Conservation (phyloP, 2,888 invertebrate genomes). For the Gymnocheta viridis region DNA sequence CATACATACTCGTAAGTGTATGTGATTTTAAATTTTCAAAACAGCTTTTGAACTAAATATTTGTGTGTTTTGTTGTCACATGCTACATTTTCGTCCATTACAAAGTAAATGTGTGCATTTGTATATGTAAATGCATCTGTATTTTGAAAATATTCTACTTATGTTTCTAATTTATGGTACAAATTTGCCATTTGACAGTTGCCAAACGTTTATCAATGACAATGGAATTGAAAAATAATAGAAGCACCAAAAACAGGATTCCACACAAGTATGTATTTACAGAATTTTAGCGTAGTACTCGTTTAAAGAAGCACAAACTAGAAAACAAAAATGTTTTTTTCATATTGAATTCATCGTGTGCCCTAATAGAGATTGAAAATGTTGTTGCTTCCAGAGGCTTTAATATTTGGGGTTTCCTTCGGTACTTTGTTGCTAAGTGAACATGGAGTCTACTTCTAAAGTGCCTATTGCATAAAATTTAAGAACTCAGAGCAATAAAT, state of each 20-base stretch:
- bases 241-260: constrained; percentile 26
- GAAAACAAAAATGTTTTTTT: background rate
- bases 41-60: too few relatives aligned
- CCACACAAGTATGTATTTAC: background rate
- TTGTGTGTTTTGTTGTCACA: too few relatives aligned
- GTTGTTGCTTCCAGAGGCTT: background rate
- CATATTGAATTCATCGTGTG: background rate
- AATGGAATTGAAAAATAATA: constrained; percentile 62
- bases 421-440: too few relatives aligned
- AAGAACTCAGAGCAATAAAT: too few relatives aligned
- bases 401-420: too few relatives aligned
- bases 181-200: constrained; percentile 68
- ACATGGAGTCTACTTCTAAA: too few relatives aligned
- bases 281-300: background rate
- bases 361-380: background rate
- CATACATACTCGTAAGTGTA: background rate
- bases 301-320: background rate
- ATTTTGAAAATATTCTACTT: constrained; percentile 55
- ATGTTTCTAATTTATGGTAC: constrained; percentile 64
- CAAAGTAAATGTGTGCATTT: background rate
- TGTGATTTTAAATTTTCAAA: too few relatives aligned
- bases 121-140: background rate
- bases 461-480: too few relatives aligned
- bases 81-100: background rate
- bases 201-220: constrained; percentile 66